Evolutionary conservation across 1,140 invertebrate species (phyloP), one percentile per base, ranked within the genome.

Genomic region (Maconellicoccus hirsutus): DNA sequence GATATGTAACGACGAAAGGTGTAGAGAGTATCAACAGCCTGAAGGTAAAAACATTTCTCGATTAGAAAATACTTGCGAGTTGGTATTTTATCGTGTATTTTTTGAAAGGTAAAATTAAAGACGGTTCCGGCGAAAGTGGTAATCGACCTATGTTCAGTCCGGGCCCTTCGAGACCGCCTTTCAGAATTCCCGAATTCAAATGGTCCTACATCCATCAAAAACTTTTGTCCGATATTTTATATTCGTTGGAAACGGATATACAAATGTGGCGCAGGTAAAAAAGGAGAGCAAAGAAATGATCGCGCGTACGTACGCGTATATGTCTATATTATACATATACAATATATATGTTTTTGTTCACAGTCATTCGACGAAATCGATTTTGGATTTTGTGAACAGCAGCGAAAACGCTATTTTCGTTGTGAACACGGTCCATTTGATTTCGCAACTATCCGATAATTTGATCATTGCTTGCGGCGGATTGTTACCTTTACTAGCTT

Each of bases 121-220:
- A 73, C 61, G 42, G 39, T n/a, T 23, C 21, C 42, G 21, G n/a
- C 16, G 61, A 66, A 10, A 66, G 2, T 8, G 59, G 42, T 19
- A 74, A 72, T 71, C 84, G 91, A 71, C 91, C 92, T 59, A 93
- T 96, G 87, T 97, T 97, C 79, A 96, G 91, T 79, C 92, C 94
- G 61, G 94, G 94, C 14, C 94, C 95, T 16, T 91, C 94, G 21
- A 86, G 94, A 75, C 96, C 96, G 23, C 94, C 96, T 0, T 99
- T 99, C 82, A 87, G 97, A 75, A 99, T 99, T 79, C 97, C 97
- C 29, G 97, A 99, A 82, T 99, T 99, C 81, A 91, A 96, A 76
- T 99, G 98, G 97, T 99, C 97, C 3, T 93, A 94, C 79, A 95
- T 99, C 75, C 98, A 99, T 82, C 94, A 99, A 80, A 84, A 94